phyloP scores from a whole-genome alignment of 2,888 invertebrate species.

The Drepana falcataria region DNA sequence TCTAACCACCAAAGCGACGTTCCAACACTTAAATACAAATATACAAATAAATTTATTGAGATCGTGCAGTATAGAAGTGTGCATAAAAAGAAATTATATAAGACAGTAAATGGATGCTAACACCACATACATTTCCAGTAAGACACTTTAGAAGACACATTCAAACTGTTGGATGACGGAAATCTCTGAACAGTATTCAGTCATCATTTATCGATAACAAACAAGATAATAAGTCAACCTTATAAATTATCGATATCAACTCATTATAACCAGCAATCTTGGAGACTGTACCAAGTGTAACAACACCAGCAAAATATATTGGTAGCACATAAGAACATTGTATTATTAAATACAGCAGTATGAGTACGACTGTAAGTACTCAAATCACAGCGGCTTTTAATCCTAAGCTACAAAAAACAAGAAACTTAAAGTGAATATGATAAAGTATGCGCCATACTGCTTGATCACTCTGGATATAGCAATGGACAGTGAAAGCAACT shows the following conservation, averaged over 20 bases:
- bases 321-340: not conserved
- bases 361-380: not conserved
- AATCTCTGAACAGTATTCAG: not conserved
- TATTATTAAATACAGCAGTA: not conserved
- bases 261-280: not conserved
- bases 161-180: not conserved
- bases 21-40: slow-evolving; percentile 51
- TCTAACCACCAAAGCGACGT: slow-evolving; percentile 21
- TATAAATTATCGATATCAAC: too few species aligned
- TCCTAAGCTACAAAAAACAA: not conserved
- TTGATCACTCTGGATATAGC: too few species aligned
- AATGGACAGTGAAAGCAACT: too few species aligned
- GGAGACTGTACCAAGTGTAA: not conserved
- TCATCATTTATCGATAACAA: too few species aligned
- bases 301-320: not conserved
- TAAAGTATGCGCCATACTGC: too few species aligned
- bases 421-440: too few species aligned
- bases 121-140: slow-evolving; percentile 1
- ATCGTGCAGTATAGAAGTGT: slow-evolving; percentile 66
- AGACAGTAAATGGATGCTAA: slow-evolving; percentile 8
- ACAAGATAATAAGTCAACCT: too few species aligned
- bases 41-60: slow-evolving; percentile 59
- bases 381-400: not conserved
- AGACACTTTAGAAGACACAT: not conserved
- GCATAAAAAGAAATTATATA: slow-evolving; percentile 27